Base-by-base conservation (phyloP, 2,113 vertebrate genomes). In the Triplophysa dalaica region DNA sequence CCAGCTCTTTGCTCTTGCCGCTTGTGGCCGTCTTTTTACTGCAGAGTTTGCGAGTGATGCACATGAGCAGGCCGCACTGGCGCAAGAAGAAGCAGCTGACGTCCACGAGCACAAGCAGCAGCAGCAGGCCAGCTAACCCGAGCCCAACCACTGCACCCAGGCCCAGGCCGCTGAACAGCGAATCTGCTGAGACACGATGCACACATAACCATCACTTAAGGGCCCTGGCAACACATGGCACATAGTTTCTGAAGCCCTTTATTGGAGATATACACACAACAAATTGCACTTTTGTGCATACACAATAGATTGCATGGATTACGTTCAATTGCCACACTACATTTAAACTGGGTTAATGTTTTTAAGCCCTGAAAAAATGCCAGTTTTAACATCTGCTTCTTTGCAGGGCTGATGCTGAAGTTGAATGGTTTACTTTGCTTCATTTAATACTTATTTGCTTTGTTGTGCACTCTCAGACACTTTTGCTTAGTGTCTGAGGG, bases 11-110 rank as follows among this genome's bases (percentile, higher is more conserved):
- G 86, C 94, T 96, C 87, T 98, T 98, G 81, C 95, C 94, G 70
- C 94, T 95, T 81, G 97, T 97, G 70, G 95, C 93, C 8, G 94
- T 98, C 78, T 98, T 99, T 90, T 98, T 99, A 83, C 97, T 95
- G 75, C 98, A 98, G 67, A 98, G 91, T 26, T 94, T 94, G 86
- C 95, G 95, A 33, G 95, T 98, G 91, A 99, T 96, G 88, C 95
- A 99, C 97, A 98, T 98, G 58, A 98, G 89, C 77, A 99, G 87
- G 79, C 98, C 98, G 48, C 98, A 97, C 91, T 97, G 97, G 41
- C 97, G 94, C 82, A 97, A 91, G 89, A 99, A 98, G 93, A 98
- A 99, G 93, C 97, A 99, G 92, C 96, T 96, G 88, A 99, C 90
- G 64, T 98, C 98, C 81, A 94, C 95, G 75, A 96, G 93, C 75